These are phyloP conservation scores for Turnix velox DNA, from an alignment of 2,113 vertebrate species.

Conservation along the genomic window DNA sequence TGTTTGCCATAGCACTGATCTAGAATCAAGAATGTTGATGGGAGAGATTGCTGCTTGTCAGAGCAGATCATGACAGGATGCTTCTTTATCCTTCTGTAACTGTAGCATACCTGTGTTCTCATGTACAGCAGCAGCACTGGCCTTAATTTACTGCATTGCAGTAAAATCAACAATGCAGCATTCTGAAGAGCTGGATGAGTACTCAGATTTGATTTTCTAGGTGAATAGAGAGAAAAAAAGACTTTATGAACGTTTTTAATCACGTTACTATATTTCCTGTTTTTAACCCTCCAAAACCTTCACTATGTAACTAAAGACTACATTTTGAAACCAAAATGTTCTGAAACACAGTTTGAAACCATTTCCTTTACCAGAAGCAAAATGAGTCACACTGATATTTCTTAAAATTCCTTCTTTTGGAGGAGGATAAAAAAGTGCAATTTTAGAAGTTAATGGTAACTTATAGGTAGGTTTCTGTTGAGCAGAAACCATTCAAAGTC, in stretches of 20 bases:
- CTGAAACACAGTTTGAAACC: neutral
- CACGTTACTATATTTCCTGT: neutral
- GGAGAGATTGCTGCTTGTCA: neutral
- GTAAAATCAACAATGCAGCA: slow-evolving; percentile 25
- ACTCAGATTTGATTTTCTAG: neutral
- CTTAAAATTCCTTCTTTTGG: neutral
- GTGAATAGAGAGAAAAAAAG: neutral
- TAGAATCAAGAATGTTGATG: neutral
- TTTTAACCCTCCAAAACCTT: neutral
- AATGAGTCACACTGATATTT: neutral
- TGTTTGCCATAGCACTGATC: neutral
- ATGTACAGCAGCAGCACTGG: neutral
- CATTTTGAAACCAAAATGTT: neutral
- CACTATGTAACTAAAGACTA: neutral
- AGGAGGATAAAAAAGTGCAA: neutral
- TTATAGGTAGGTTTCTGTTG: neutral
- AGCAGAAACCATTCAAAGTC: neutral
- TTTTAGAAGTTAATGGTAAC: neutral
- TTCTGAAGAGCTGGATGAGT: neutral
- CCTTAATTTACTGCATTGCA: slow-evolving; percentile 32
- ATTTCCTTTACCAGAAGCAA: neutral
- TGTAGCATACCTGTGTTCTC: neutral
- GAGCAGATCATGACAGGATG: neutral
- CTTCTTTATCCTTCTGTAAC: neutral
- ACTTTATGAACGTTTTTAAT: neutral